Base-by-base conservation (phyloP, 2,888 invertebrate genomes). In the Andrena hattorfiana region DNA sequence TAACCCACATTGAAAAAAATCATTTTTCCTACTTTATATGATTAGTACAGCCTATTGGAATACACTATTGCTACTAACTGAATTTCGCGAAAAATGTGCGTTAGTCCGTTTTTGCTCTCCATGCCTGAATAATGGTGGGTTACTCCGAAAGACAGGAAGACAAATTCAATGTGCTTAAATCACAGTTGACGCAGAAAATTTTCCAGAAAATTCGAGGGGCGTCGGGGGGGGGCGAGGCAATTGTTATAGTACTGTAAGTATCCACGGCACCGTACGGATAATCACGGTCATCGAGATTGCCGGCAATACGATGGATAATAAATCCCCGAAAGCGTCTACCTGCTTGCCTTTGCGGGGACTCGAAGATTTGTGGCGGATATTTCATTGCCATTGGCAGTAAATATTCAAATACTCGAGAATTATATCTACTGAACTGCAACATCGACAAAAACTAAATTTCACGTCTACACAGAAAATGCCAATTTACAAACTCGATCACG, bases 251-350 rank as follows among this genome's bases (percentile, higher is more conserved):
- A 42, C 5, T 1, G 5, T 16, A 16, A 42, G 42, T 13, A 16
- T 42, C 13, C 16, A 20, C 2, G n/a, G 32, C 32, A 4, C 48
- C n/a, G 6, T 13, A 10, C 59, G 68, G 42, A 63, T 71, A 82
- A 75, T 75, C 48, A 56, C 7, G 67, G 75, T 66, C 51, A 10
- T 8, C 13, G 20, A n/a, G n/a, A 30, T n/a, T 28, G 0, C 8
- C 13, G 6, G 10, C 28, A 3, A 35, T 63, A 8, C 8, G 23
- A 2, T 23, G 0, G 8, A n/a, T 28, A 30, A 42, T 70, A 60
- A 70, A 76, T 60, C 28, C 0, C 51, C 13, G 1, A 20, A 51
- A 64, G 8, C 13, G 10, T 35, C 6, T 68, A 67, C 42, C 23
- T 67, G 60, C 4, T 10, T 26, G n/a, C 23, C 20, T 5, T 5